phyloP scores from a whole-genome alignment of 2,113 vertebrate genomes.

The Lophotis ruficrista region DNA sequence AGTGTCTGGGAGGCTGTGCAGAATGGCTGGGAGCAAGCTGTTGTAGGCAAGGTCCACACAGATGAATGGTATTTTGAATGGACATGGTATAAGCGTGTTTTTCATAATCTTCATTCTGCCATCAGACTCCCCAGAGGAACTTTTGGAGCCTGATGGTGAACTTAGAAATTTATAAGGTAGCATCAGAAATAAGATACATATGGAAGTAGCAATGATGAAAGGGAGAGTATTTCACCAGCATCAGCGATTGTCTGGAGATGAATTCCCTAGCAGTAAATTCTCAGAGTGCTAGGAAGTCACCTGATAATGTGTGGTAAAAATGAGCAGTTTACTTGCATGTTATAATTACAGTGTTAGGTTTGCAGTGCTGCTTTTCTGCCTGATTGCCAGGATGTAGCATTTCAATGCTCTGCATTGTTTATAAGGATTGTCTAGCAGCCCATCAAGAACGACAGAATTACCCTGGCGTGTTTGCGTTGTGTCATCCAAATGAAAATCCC shows the following conservation, averaged over 20 bases:
- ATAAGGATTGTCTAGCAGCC: not conserved
- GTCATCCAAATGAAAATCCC: not conserved
- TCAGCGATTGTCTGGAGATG: not conserved
- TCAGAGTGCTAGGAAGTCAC: not conserved
- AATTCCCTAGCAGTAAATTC: not conserved
- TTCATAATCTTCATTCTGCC: not conserved
- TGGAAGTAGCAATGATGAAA: not conserved
- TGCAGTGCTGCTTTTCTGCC: not conserved
- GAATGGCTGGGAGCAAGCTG: not conserved
- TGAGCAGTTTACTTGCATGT: not conserved
- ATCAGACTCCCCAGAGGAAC: not conserved
- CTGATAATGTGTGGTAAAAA: not conserved
- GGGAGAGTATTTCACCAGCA: not conserved
- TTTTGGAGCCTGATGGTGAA: not conserved
- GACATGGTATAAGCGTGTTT: not conserved
- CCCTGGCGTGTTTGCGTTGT: not conserved
- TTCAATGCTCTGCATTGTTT: not conserved
- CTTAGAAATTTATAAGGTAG: not conserved
- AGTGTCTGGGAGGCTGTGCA: not conserved
- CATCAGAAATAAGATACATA: not conserved
- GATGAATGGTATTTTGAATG: not conserved
- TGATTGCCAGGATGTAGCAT: not conserved
- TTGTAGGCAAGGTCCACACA: not conserved
- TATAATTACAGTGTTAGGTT: not conserved
- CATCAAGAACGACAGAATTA: not conserved